Evolutionary conservation across 2,113 vertebrate species (phyloP).

Genomic region (Stegastes partitus): DNA sequence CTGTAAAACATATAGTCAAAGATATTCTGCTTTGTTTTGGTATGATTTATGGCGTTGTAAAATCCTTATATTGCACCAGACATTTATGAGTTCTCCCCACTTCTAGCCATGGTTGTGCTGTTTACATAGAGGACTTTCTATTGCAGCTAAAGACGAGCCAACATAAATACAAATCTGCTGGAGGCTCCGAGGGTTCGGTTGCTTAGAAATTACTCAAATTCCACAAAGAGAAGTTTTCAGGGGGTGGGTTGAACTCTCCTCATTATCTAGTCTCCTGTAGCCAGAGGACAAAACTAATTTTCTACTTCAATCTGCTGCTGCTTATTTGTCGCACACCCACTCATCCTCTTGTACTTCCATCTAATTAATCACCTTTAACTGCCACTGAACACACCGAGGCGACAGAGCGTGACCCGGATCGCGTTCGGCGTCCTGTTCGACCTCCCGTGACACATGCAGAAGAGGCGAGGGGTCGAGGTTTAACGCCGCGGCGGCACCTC

Average conservation of each 20-base stretch:
- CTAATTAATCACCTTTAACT: conserved; percentile 64
- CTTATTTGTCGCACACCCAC: conserved; percentile 21
- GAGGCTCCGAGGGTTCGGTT: too few species aligned
- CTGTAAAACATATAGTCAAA: too few species aligned
- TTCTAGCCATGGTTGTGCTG: too few species aligned
- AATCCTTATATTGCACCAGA: too few species aligned
- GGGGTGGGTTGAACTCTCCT: conserved; percentile 19
- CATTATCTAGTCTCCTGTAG: conserved; percentile 19
- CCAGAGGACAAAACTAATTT: conserved; percentile 37
- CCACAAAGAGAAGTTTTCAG: not conserved
- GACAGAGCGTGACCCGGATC: conserved; percentile 47
- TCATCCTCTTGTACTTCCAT: conserved; percentile 13
- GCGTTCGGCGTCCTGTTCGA: conserved; percentile 14
- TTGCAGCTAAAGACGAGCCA: too few species aligned
- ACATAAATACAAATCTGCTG: too few species aligned
- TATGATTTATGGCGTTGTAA: too few species aligned
- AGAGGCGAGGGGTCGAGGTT: conserved; percentile 12
- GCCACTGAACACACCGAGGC: conserved; percentile 39
- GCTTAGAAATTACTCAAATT: conserved; percentile 24
- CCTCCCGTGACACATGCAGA: conserved; percentile 32
- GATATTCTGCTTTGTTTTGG: too few species aligned
- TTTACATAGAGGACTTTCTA: too few species aligned
- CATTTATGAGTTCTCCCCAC: too few species aligned
- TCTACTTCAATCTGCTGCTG: conserved; percentile 37
- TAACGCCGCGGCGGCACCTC: conserved; percentile 12